These are phyloP conservation scores for Fringilla coelebs DNA, from an alignment of 2,797 vertebrate species.

Conservation along the genomic window DNA sequence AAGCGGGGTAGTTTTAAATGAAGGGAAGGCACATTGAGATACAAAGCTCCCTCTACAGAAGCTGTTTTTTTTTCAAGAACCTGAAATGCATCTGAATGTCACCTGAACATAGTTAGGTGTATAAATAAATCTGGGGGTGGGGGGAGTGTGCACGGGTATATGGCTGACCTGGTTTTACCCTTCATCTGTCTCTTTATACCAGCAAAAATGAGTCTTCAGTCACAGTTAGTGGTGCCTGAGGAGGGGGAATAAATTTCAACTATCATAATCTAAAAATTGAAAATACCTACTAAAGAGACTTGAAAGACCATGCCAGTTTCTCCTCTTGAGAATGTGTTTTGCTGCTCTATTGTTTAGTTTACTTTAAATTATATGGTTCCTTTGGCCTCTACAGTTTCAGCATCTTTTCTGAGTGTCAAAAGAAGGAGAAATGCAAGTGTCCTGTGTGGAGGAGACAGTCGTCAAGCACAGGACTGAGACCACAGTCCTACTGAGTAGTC, in stretches of 20 bases:
- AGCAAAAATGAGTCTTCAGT: constrained; percentile 3
- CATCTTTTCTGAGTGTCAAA: not conserved
- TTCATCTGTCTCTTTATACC: constrained; percentile 31
- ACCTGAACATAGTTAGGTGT: not conserved
- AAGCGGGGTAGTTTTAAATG: not conserved
- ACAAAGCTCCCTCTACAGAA: not conserved
- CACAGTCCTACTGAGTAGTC: not conserved
- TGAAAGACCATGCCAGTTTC: not conserved
- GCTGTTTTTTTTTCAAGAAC: not conserved
- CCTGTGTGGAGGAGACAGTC: not conserved
- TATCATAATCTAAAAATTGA: constrained; percentile 7
- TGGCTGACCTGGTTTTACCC: constrained; percentile 45
- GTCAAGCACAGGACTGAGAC: not conserved
- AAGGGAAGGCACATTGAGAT: not conserved
- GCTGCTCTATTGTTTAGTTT: not conserved
- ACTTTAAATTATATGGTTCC: not conserved
- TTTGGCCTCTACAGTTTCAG: not conserved
- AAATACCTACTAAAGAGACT: not conserved
- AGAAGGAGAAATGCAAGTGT: not conserved
- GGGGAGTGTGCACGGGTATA: not conserved
- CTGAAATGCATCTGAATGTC: not conserved
- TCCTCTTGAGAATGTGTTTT: not conserved
- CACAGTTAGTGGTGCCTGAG: not conserved
- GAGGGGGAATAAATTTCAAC: constrained; percentile 27
- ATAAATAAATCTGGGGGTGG: not conserved